Base-by-base conservation (phyloP, 2,888 invertebrate genomes). In the Helobdella robusta region DNA sequence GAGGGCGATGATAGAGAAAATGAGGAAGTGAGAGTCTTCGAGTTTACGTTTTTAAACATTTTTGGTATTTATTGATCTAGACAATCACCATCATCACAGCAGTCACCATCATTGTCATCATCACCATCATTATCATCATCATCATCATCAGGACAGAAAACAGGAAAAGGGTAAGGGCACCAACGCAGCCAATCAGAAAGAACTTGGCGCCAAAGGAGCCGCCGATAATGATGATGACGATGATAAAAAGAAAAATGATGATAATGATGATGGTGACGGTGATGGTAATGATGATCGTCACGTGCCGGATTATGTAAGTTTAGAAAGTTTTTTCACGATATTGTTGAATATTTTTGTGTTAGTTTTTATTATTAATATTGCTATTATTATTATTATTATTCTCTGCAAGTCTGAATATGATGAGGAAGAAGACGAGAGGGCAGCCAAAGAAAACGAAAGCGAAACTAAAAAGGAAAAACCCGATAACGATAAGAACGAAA, bases 371-470 rank as follows among this genome's bases (percentile, higher is more conserved):
- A 56, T 56, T 56, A 5, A 30, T 1, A 30, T 28, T 1, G n/a
- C 8, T 30, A 56, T 28, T 30, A 56, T 54, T 20, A 30, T 34
- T 59, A 34, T 5, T 6, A 35, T 32, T 35, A 36, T 35, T 23
- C 8, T 36, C 36, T 59, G n/a, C 40, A 59, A 35, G 36, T 54
- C 40, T 0, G 36, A 64, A 28, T 64, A 64, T 40, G 34, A 56
- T 23, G 60, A 65, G 2, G 65, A 65, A 28, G 52, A 50, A 34
- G 65, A 60, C 2, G 86, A 89, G 76, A 82, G 88, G 75, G 86
- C 85, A 44, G 89, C 90, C 32, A 89, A 89, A 73, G 85, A 86
- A 68, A 84, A 85, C 65, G 75, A 74, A 63, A 66, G 72, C 25
- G 3, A n/a, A n/a, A n/a, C n/a, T n/a, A n/a, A n/a, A n/a, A n/a